Evolutionary conservation across 2,797 vertebrate genomes (phyloP).

Genomic region (Cheirogaleus major): DNA sequence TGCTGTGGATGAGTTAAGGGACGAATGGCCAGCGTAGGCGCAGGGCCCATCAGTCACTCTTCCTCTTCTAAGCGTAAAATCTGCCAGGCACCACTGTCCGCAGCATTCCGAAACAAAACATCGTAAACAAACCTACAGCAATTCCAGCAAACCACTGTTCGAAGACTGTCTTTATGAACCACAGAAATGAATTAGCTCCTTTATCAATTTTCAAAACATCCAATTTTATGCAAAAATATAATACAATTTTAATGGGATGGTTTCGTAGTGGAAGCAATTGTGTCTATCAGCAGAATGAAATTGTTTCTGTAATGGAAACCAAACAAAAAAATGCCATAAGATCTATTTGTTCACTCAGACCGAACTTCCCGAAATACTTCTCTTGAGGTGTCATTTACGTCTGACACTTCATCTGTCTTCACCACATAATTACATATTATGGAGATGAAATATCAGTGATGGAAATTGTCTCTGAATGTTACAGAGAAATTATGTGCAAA

Average conservation of each 20-base stretch:
- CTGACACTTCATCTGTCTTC: not conserved
- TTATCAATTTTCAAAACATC: not conserved
- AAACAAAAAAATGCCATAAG: not conserved
- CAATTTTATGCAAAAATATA: not conserved
- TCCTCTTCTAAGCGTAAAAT: not conserved
- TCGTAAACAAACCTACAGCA: too few relatives aligned
- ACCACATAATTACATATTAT: rapidly evolving
- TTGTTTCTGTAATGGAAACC: not conserved
- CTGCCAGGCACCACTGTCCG: not conserved
- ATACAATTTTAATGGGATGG: not conserved
- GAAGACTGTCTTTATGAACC: not conserved
- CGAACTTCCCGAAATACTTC: not conserved
- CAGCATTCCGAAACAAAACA: not conserved
- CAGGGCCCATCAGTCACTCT: rapidly evolving
- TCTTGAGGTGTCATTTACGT: not conserved
- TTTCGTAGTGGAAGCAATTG: not conserved
- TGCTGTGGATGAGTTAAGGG: rapidly evolving
- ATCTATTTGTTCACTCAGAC: not conserved
- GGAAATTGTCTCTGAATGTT: not conserved
- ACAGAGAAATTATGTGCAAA: not conserved
- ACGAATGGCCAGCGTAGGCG: not conserved
- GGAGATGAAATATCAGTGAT: not conserved
- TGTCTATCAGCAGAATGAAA: not conserved
- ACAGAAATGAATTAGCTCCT: not conserved
- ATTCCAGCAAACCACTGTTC: not conserved